A percentile compares a stretch with the other conserved stretches of the same genome.
These are phyloP conservation scores for Brachionus rubens DNA, from an alignment of 1,140 invertebrate species.

Conservation along the genomic window DNA sequence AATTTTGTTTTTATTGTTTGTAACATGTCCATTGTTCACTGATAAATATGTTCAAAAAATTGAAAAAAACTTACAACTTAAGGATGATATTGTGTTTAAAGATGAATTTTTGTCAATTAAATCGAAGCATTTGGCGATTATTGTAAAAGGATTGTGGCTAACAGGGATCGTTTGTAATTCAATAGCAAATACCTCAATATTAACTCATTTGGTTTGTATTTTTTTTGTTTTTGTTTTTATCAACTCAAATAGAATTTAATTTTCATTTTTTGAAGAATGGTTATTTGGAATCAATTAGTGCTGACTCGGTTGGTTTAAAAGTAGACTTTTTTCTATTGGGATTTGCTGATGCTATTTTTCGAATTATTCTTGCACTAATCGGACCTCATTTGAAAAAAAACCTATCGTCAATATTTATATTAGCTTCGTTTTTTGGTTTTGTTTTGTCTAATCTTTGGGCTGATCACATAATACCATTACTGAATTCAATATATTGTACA, in stretches of 20 bases:
- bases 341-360: not conserved
- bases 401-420: not conserved
- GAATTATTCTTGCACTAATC: constrained; percentile 10
- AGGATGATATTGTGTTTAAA: not conserved
- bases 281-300: constrained; percentile 2
- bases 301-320: not conserved
- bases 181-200: constrained; percentile 35
- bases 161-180: constrained; percentile 3
- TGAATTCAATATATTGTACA: constrained; percentile 38
- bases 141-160: not conserved
- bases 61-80: not conserved
- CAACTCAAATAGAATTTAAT: not conserved
- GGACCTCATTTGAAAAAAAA: constrained; percentile 3
- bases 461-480: constrained; percentile 13
- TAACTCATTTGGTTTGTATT: constrained; percentile 27
- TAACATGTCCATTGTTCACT: constrained; percentile 11
- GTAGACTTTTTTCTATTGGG: constrained; percentile 16
- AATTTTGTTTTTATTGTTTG: not conserved
- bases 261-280: constrained; percentile 22
- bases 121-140: not conserved
- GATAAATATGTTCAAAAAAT: constrained; percentile 7
- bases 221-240: not conserved
- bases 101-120: constrained; percentile 9
- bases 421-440: constrained; percentile 38
- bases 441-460: constrained; percentile 28